phyloP scores from a whole-genome alignment of 1,140 invertebrate species.

The Zeugodacus cucurbitae region DNA sequence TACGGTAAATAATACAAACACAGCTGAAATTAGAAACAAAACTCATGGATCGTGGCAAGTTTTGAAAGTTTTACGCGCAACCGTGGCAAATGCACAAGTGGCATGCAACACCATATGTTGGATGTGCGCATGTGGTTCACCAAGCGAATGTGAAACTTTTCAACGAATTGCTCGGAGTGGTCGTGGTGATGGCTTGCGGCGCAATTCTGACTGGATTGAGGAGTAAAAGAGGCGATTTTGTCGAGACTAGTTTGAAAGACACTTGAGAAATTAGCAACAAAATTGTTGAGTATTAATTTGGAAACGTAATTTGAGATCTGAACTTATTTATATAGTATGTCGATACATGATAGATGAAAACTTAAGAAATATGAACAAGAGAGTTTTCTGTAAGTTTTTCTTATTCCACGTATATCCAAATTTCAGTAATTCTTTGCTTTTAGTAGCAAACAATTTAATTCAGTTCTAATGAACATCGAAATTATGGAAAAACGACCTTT shows the following conservation, averaged over 20 bases:
- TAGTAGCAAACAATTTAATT: too few relatives aligned
- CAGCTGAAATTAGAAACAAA: slow-evolving; percentile 15
- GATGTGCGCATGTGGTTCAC: not conserved
- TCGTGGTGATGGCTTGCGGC: not conserved
- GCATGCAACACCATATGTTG: not conserved
- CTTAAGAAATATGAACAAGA: too few relatives aligned
- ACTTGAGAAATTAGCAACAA: not conserved
- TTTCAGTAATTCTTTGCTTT: too few relatives aligned
- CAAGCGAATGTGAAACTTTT: not conserved
- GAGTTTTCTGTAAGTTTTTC: too few relatives aligned
- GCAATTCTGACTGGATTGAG: not conserved
- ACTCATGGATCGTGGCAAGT: not conserved
- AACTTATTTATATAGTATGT: too few relatives aligned
- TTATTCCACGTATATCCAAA: too few relatives aligned
- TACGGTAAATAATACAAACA: not conserved
- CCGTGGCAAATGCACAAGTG: not conserved
- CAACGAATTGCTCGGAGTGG: not conserved
- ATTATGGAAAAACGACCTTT: too few relatives aligned
- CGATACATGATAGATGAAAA: too few relatives aligned
- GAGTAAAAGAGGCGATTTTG: not conserved
- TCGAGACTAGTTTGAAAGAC: not conserved
- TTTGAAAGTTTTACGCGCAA: not conserved
- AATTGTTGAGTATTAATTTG: too few relatives aligned
- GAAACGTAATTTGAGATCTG: too few relatives aligned
- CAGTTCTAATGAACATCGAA: too few relatives aligned